A percentile compares a stretch with the other conserved stretches of the same genome.
Conservation (phyloP, 2,113 vertebrate genomes). For the Ageneiosus marmoratus region DNA sequence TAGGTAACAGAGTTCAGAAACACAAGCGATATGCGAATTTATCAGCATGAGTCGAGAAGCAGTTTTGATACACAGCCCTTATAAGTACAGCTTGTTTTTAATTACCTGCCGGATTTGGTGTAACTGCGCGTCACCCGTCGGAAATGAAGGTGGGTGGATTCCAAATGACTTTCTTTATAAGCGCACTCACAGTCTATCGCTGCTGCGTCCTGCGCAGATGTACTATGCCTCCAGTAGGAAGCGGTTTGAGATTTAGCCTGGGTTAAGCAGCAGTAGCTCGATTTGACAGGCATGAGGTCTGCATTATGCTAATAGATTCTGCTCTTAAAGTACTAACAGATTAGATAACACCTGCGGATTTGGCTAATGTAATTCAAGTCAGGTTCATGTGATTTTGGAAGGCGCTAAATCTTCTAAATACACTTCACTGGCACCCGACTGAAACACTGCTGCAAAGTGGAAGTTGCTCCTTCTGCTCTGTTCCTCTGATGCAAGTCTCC, state of each 20-base stretch:
- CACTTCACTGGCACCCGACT: background rate
- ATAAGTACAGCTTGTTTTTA: background rate
- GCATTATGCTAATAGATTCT: background rate
- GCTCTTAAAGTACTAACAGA: background rate
- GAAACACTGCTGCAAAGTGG: background rate
- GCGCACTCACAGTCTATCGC: background rate
- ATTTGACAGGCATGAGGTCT: background rate
- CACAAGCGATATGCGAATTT: background rate
- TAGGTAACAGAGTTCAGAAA: background rate
- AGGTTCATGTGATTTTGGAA: background rate
- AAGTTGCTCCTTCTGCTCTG: background rate
- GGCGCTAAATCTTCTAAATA: background rate
- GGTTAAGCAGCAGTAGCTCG: background rate
- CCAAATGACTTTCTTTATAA: slow-evolving; percentile 1
- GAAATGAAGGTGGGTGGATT: slow-evolving; percentile 14
- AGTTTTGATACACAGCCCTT: background rate
- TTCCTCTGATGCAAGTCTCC: background rate
- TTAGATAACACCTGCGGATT: background rate
- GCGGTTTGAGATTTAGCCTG: background rate
- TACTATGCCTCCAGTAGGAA: background rate
- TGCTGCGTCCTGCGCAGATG: background rate
- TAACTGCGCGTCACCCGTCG: slow-evolving; percentile 30
- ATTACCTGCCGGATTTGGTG: slow-evolving; percentile 9
- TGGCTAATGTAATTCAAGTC: background rate
- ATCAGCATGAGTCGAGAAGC: too few species aligned